Evolutionary conservation across 2,113 vertebrate species (phyloP).

Genomic region (Onychostruthus taczanowskii): DNA sequence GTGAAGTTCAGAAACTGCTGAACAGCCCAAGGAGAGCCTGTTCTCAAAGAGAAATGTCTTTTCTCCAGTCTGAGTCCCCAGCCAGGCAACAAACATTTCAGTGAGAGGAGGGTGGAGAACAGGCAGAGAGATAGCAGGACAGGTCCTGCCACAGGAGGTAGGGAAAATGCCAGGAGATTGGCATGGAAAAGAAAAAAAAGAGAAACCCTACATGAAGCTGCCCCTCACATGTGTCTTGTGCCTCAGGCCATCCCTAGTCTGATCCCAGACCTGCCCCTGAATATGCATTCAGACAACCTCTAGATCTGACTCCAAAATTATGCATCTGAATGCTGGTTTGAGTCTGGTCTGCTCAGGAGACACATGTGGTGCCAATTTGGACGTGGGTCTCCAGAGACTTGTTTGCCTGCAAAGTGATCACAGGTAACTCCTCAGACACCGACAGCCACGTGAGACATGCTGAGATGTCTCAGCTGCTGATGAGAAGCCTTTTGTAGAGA

Average conservation of each 20-base stretch:
- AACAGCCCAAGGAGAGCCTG: neutral
- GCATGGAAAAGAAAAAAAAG: neutral
- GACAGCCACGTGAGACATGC: rapidly evolving
- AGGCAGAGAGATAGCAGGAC: neutral
- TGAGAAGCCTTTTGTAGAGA: neutral
- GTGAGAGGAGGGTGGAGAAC: neutral
- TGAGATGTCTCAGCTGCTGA: neutral
- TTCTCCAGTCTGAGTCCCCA: neutral
- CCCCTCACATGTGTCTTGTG: neutral
- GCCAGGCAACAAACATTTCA: neutral
- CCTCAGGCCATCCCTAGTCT: neutral
- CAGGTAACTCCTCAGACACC: neutral
- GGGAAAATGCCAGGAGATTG: neutral
- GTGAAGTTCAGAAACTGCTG: neutral
- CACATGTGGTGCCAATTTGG: neutral
- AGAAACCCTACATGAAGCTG: neutral
- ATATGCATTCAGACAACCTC: neutral
- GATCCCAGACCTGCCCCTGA: neutral
- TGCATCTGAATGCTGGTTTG: neutral
- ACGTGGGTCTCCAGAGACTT: neutral
- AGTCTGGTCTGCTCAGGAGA: neutral
- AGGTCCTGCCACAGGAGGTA: neutral
- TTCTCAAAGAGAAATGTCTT: neutral
- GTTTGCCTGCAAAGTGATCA: neutral
- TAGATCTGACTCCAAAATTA: neutral